phyloP scores from a whole-genome alignment of 2,113 vertebrate species.

The human (Homo sapiens) region DNA sequence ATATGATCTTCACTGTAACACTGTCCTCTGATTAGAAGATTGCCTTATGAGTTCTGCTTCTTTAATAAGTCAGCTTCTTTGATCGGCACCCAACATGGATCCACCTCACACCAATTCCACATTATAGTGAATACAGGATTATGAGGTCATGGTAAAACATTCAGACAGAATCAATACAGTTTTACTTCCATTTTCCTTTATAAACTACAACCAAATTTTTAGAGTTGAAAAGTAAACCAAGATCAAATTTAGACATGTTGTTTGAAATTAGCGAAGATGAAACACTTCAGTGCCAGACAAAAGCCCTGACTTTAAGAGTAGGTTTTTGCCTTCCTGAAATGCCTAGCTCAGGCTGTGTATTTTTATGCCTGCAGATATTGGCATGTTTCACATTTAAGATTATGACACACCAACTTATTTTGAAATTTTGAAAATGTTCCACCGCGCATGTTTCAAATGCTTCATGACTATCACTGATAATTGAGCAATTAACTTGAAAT shows the following conservation, averaged over 20 bases:
- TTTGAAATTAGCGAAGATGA: slow-evolving; percentile 68
- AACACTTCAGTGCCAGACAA: slow-evolving; percentile 62
- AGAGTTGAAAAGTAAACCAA: slow-evolving; percentile 64
- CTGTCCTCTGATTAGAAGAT: background rate
- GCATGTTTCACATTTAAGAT: slow-evolving; percentile 87
- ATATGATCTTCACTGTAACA: slow-evolving; percentile 3
- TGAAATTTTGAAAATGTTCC: slow-evolving; percentile 88
- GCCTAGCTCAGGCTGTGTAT: slow-evolving; percentile 79
- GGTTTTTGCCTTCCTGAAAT: slow-evolving; percentile 80
- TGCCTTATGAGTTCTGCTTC: background rate
- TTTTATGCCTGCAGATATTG: slow-evolving; percentile 84
- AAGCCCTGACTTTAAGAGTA: slow-evolving; percentile 76
- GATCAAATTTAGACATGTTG: slow-evolving; percentile 62
- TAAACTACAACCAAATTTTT: background rate
- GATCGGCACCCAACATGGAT: background rate
- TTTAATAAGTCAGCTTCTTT: slow-evolving; percentile 40
- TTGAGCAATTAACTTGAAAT: slow-evolving; percentile 90
- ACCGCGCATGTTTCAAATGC: slow-evolving; percentile 86
- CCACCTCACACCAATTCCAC: slow-evolving; percentile 6
- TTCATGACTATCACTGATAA: slow-evolving; percentile 90
- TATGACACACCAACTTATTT: slow-evolving; percentile 89
- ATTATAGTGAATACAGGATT: background rate
- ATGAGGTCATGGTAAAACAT: slow-evolving; percentile 36
- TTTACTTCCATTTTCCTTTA: slow-evolving; percentile 61
- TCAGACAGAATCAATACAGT: slow-evolving; percentile 34